These are phyloP conservation scores for Dicycla oo DNA, from an alignment of 2,888 invertebrate genomes.

Conservation along the genomic window DNA sequence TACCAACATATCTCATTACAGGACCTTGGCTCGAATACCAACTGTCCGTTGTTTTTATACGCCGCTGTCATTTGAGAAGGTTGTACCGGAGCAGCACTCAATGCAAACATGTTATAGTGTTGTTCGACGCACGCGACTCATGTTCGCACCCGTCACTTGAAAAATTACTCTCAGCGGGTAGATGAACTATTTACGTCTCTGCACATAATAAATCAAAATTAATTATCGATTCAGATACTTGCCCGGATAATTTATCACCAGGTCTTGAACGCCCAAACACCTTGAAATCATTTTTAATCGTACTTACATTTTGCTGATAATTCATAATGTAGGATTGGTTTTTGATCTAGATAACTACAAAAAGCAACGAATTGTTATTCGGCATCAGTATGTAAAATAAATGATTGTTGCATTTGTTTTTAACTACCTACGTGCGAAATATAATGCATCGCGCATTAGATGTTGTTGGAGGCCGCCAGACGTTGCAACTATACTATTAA, in stretches of 20 bases:
- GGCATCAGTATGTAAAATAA: conserved; percentile 32
- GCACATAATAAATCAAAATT: conserved; percentile 65
- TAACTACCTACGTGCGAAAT: conserved; percentile 48
- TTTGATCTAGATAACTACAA: conserved; percentile 43
- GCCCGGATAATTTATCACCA: conserved; percentile 46
- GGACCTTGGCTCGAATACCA: conserved; percentile 89
- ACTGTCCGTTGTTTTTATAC: conserved; percentile 88
- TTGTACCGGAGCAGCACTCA: conserved; percentile 84
- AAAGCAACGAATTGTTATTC: conserved; percentile 25
- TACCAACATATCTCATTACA: conserved; percentile 87
- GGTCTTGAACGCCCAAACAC: conserved; percentile 20
- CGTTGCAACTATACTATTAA: conserved; percentile 54
- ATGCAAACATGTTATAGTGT: conserved; percentile 85
- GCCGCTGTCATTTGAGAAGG: conserved; percentile 89
- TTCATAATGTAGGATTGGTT: conserved; percentile 41
- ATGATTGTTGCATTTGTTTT: conserved; percentile 52
- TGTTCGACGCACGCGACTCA: conserved; percentile 68
- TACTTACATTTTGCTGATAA: conserved; percentile 38
- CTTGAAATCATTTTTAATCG: conserved; percentile 54
- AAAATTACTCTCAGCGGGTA: conserved; percentile 67
- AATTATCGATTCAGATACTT: conserved; percentile 46
- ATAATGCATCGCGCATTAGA: conserved; percentile 56
- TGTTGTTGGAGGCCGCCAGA: conserved; percentile 59
- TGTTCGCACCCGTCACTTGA: conserved; percentile 72
- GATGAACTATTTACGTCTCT: conserved; percentile 70